These are phyloP conservation scores for Andricus curvator DNA, from an alignment of 2,888 invertebrate genomes.

Conservation along the genomic window DNA sequence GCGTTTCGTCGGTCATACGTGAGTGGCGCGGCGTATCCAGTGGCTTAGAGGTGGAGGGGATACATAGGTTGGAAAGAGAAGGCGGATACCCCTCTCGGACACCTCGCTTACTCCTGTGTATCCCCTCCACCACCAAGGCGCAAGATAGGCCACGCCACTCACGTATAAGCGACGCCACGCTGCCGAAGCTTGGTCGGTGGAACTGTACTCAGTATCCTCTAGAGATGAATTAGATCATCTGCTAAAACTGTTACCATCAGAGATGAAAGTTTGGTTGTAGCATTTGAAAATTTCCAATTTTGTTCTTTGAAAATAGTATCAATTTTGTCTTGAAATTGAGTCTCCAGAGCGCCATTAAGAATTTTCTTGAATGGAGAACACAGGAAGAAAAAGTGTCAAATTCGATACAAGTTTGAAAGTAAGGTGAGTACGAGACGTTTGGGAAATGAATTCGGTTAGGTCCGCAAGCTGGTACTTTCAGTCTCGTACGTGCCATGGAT, in stretches of 20 bases:
- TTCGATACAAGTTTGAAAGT: constrained; percentile 30
- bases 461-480: constrained; percentile 23
- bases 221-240: not conserved
- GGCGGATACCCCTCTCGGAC: too few relatives aligned
- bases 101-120: too few relatives aligned
- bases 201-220: too few relatives aligned
- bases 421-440: constrained; percentile 24
- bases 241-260: not conserved
- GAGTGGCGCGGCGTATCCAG: too few relatives aligned
- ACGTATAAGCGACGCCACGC: too few relatives aligned
- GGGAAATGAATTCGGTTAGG: constrained; percentile 30
- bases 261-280: not conserved
- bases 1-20: too few relatives aligned
- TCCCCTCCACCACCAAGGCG: too few relatives aligned
- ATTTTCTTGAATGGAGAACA: constrained; percentile 13
- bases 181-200: too few relatives aligned
- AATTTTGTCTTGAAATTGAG: not conserved
- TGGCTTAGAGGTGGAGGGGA: too few relatives aligned
- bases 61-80: too few relatives aligned
- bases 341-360: not conserved
- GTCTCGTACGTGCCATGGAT: constrained; percentile 20
- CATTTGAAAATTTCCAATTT: not conserved
- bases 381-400: not conserved
- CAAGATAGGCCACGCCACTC: too few relatives aligned
- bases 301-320: not conserved